These are phyloP conservation scores for Saimiri boliviensis DNA, from an alignment of 2,113 vertebrate species.

Conservation along the genomic window DNA sequence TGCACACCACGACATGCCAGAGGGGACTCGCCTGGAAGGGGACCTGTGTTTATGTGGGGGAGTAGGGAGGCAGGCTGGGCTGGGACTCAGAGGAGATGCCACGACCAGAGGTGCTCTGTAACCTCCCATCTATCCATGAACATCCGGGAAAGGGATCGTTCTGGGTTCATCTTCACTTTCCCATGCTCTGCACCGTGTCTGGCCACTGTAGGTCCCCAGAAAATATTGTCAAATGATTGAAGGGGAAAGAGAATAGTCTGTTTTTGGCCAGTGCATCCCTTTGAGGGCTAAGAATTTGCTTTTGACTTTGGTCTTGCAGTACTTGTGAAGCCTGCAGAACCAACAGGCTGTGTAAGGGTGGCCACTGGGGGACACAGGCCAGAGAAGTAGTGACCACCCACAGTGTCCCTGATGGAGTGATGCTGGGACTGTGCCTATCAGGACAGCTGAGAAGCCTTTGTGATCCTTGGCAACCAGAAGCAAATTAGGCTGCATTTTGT, in stretches of 20 bases:
- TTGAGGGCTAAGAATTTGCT: not conserved
- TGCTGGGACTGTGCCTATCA: not conserved
- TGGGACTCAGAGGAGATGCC: not conserved
- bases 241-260: not conserved
- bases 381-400: not conserved
- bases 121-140: not conserved
- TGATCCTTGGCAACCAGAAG: not conserved
- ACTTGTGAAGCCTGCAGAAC: not conserved
- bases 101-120: not conserved
- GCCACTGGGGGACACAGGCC: not conserved
- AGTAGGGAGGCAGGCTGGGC: not conserved
- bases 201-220: not conserved
- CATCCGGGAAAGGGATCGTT: not conserved
- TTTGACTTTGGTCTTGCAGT: not conserved
- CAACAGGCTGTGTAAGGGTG: not conserved
- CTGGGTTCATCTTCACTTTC: not conserved
- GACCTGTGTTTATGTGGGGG: accelerated
- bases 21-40: too few species aligned
- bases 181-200: not conserved
- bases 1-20: not conserved
- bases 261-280: not conserved
- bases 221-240: not conserved
- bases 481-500: not conserved
- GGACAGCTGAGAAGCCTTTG: not conserved
- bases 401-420: too few species aligned